phyloP scores from a whole-genome alignment of 1,140 invertebrate genomes.

The Drosophila suzukii region DNA sequence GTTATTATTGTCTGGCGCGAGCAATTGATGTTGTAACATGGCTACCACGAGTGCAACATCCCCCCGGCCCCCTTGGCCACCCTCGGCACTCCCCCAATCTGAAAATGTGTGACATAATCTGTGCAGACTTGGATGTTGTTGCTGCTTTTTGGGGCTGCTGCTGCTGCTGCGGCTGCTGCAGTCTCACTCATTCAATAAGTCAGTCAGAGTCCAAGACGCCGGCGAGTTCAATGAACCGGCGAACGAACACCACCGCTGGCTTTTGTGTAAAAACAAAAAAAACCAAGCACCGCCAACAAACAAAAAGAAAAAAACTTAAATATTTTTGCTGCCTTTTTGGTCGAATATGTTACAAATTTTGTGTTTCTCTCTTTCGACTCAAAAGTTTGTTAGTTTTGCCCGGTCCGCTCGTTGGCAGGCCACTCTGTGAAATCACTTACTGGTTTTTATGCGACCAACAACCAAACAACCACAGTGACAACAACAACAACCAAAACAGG shows the following conservation, averaged over 20 bases:
- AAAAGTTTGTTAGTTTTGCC: constrained; percentile 72
- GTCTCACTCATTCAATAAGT: constrained; percentile 79
- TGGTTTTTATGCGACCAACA: constrained; percentile 72
- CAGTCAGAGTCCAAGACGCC: constrained; percentile 66
- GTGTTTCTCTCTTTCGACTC: constrained; percentile 35
- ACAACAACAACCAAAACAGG: constrained; percentile 15
- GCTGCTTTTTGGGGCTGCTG: constrained; percentile 46
- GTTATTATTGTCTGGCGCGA: constrained; percentile 72
- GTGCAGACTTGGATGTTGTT: constrained; percentile 78
- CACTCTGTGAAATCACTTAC: constrained; percentile 77
- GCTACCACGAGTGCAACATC: constrained; percentile 79
- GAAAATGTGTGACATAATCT: constrained; percentile 83
- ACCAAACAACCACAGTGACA: not conserved
- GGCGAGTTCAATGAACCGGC: constrained; percentile 54
- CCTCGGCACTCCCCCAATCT: constrained; percentile 34
- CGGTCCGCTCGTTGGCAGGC: constrained; percentile 33
- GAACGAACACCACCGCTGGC: constrained; percentile 32
- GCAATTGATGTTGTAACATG: constrained; percentile 81
- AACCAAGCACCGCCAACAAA: constrained; percentile 21
- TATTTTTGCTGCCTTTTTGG: constrained; percentile 63
- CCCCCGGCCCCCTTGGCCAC: constrained; percentile 26
- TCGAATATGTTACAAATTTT: constrained; percentile 81
- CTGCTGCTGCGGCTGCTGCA: constrained; percentile 42
- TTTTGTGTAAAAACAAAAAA: constrained; percentile 57
- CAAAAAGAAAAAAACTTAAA: constrained; percentile 62